Conservation (phyloP, 1,140 invertebrate species). For the Brachionus rubens region DNA sequence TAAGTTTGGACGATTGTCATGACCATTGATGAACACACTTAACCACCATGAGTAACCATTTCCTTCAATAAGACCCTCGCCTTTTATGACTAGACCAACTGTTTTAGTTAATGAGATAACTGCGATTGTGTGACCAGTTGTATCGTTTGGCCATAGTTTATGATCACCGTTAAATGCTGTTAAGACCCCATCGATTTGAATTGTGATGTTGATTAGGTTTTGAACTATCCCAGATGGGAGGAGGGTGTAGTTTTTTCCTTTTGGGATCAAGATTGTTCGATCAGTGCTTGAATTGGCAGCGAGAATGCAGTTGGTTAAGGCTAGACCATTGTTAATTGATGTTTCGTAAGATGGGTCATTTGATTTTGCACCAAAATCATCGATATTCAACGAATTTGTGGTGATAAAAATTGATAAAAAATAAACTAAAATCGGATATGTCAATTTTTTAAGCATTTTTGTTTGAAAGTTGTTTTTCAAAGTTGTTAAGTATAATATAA, state of each 20-base stretch:
- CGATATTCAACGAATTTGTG: constrained; percentile 10
- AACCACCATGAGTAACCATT: constrained; percentile 27
- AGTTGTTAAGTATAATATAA: no score
- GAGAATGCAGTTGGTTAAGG: neutral
- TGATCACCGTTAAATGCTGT: neutral
- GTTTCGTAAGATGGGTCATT: neutral
- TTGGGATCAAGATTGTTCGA: neutral
- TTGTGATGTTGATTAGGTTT: neutral
- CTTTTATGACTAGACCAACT: constrained; percentile 1
- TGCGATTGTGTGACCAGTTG: neutral
- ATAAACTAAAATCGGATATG: no score
- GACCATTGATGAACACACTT: neutral
- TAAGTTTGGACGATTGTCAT: constrained; percentile 22
- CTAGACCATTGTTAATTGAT: constrained; percentile 2
- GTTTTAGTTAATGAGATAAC: constrained; percentile 3
- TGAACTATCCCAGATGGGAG: neutral
- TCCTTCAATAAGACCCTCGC: constrained; percentile 9
- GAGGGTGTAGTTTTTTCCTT: neutral
- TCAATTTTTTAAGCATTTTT: no score
- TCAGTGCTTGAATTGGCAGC: neutral
- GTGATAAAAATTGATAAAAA: no score
- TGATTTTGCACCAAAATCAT: neutral
- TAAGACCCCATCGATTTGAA: constrained; percentile 19
- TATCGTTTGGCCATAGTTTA: constrained; percentile 4
- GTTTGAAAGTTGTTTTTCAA: no score